Base-by-base conservation (phyloP, 2,113 vertebrate genomes). In the Bostrychus sinensis region DNA sequence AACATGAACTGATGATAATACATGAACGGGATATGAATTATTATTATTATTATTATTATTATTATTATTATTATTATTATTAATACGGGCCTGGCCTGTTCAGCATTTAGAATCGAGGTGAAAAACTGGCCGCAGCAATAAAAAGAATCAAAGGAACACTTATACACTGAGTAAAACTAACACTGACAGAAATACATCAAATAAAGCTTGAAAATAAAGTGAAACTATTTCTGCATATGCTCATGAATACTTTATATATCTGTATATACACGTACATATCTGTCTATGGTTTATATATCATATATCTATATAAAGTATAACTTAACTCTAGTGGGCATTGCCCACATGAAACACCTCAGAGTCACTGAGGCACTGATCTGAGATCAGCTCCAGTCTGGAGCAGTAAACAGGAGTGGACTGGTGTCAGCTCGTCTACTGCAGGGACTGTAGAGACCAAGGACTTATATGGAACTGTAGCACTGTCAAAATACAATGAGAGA, bases 201-300 rank as follows among this genome's bases (percentile, higher is more conserved):
- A 90, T 89, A 91, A 89, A 91, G 89, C 86, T 88, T 83, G 70
- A 84, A 90, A 91, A 92, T 90, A 90, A 91, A 89, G 78, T 86
- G 68, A 80, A 85, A 86, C 80, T 89, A 87, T 84, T 81, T 75
- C 78, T 83, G 87, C 85, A 84, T 89, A 89, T 84, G 88, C 78
- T 80, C 77, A 83, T 89, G 86, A 87, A 90, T 86, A 88, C 82
- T 83, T 91, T 75, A 90, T 91, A 90, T 85, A 86, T 90, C 77
- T 88, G 55, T 88, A 87, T 89, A 69, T 86, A 90, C 83, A 87
- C 70, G 77, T 80, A 82, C 72, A 80, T 83, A 81, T 80, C 73
- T 80, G 56, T 83, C 80, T 87, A 80, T 83, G 60, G 81, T 87
- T 51, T 51, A 83, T 85, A 88, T 90, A 87, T 88, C 67, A 86